Evolutionary conservation across 1,140 invertebrate species (phyloP).

Genomic region (Apis mellifera): Amel_HAv3.1 CM009946.2:5039001-5039500

Average conservation of each 20-base stretch:
- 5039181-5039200: too few relatives aligned
- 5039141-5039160: too few relatives aligned
- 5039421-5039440: background rate
- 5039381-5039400: background rate
- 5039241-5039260: too few relatives aligned
- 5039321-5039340: too few relatives aligned
- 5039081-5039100: background rate
- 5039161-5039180: too few relatives aligned
- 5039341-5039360: background rate
- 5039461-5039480: background rate
- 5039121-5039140: background rate
- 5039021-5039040: too few relatives aligned
- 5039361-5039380: background rate
- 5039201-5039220: too few relatives aligned
- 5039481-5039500: background rate
- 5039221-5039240: too few relatives aligned
- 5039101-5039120: background rate
- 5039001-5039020: background rate
- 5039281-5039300: too few relatives aligned
- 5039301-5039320: too few relatives aligned
- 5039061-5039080: too few relatives aligned
- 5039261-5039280: background rate
- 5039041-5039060: too few relatives aligned
- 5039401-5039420: background rate
- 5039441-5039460: background rate